These are phyloP conservation scores for Anguilla japonica DNA, from an alignment of 2,113 vertebrate genomes.

Conservation along the genomic window DNA sequence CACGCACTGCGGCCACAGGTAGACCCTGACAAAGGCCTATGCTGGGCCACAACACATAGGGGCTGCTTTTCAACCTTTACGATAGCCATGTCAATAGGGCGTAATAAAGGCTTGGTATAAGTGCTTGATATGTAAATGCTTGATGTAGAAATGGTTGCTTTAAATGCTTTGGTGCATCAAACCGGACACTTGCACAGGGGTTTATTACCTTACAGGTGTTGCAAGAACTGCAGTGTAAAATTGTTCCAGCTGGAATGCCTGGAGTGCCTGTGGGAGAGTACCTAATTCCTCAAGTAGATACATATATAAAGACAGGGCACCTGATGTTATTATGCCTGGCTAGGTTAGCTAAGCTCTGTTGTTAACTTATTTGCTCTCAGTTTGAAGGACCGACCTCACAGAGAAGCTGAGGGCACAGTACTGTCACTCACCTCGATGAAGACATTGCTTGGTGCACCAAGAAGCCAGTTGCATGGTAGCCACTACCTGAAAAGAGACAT, in stretches of 20 bases:
- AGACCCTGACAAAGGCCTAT: too few species aligned
- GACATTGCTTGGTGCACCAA: background rate
- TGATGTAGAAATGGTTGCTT: too few species aligned
- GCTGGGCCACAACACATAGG: too few species aligned
- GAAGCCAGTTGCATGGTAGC: background rate
- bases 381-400: conserved; percentile 1
- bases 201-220: too few species aligned
- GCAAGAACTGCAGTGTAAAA: background rate
- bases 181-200: too few species aligned
- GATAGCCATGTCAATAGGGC: too few species aligned
- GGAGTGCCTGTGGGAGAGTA: background rate
- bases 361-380: background rate
- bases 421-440: background rate
- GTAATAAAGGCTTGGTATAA: too few species aligned
- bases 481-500: conserved; percentile 1
- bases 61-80: too few species aligned
- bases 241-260: background rate
- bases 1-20: too few species aligned
- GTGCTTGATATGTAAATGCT: too few species aligned
- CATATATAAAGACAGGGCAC: background rate
- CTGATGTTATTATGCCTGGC: background rate
- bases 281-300: background rate
- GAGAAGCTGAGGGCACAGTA: background rate
- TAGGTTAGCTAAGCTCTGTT: background rate
- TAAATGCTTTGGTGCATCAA: too few species aligned